Evolutionary conservation across 1,140 invertebrate genomes (phyloP).

Genomic region (Archegozetes longisetosus): DNA sequence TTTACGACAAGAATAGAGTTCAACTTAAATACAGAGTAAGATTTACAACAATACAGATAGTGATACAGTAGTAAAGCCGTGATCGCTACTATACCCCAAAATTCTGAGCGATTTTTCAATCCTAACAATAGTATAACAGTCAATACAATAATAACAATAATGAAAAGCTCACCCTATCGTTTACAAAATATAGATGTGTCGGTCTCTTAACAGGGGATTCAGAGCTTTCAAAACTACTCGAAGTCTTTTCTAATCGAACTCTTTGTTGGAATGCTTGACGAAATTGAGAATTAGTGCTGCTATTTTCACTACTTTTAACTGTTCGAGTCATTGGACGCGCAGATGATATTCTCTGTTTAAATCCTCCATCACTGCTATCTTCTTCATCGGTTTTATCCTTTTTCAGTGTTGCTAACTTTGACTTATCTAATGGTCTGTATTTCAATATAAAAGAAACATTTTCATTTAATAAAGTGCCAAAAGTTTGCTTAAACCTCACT

Average conservation of each 20-base stretch:
- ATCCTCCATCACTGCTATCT: slow-evolving; percentile 3
- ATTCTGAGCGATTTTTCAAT: no score
- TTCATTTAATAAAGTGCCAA: background rate
- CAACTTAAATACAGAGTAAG: no score
- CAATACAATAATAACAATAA: no score
- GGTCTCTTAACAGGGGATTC: slow-evolving; percentile 8
- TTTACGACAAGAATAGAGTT: no score
- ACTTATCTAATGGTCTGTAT: background rate
- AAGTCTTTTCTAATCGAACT: background rate
- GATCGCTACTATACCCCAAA: no score
- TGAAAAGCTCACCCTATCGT: background rate
- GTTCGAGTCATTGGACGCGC: background rate
- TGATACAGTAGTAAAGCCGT: no score
- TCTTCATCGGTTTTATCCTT: slow-evolving; percentile 1
- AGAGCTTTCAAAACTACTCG: background rate
- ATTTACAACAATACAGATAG: no score
- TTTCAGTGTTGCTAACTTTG: no score
- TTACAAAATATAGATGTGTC: slow-evolving; percentile 16
- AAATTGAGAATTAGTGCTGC: background rate
- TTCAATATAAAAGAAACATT: background rate
- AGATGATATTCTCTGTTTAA: background rate
- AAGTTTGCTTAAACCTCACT: no score
- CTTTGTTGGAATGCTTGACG: background rate
- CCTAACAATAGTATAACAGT: background rate
- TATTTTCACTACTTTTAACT: background rate